Evolutionary conservation across 1,140 invertebrate species (phyloP), one percentile per base, ranked within the genome.

Genomic region (Papilio polytes): DNA sequence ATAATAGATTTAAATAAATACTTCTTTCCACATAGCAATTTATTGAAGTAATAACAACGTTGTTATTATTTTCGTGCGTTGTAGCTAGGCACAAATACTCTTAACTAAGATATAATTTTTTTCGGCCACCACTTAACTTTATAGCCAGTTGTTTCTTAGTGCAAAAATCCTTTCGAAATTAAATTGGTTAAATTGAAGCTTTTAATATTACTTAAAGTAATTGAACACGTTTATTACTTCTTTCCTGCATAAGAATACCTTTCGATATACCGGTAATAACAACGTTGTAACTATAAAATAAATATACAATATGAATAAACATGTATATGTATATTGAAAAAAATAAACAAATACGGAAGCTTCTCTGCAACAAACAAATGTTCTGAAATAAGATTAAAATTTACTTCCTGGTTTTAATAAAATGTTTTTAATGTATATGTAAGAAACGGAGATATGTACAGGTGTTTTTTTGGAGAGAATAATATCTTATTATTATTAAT

Each of bases 311-410:
- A 51, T 51, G 48, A 41, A 41, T 51, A 18, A 18, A 51, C 48
- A 51, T 18, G 18, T 51, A 70, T 70, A 56, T 56, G 53, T 63
- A 70, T 70, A 70, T 70, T 70, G 63, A 26, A 36, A 31, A 70
- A 22, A 70, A 70, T 22, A 70, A 36, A 70, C 31, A 63, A 63
- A 70, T 31, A 12, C 63, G 63, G 63, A 70, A 70, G 63, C 31
- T 26, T 63, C 59, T 31, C 13, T 31, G 13, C 22, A 26, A 31
- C 63, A 66, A 31, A 31, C 13, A 31, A 31, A 66, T 31, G 26
- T 31, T 26, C 20, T 26, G 20, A 66, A 31, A 15, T 66, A 66
- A 66, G 4, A 31, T 66, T 66, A 15, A 66, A 66, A 66, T 15
- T 22, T 36, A 66, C 63, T 66, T 66, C 63, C 63, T 26, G 26